A percentile compares a stretch with the other conserved stretches of the same genome.
Evolutionary conservation across 2,888 invertebrate species (phyloP).

Genomic region (Drosophila mettleri): DNA sequence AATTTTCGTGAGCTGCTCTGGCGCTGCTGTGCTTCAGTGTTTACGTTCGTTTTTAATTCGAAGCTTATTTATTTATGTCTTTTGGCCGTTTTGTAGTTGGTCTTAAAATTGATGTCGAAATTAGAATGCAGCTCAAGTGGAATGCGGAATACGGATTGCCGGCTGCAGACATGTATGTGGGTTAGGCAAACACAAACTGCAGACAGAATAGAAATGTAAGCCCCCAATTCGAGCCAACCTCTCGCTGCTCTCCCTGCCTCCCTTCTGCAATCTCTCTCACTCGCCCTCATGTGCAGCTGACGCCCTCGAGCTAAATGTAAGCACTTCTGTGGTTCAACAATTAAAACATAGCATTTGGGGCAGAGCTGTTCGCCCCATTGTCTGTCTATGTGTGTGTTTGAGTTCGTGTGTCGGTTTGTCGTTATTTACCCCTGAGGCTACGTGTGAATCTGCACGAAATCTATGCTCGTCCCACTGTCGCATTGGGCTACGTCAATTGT

Average conservation of each 20-base stretch:
- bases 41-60: conserved; percentile 65
- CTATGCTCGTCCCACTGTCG: conserved; percentile 38
- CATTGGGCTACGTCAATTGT: conserved; percentile 64
- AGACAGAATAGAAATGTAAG: conserved; percentile 42
- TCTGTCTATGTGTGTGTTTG: conserved; percentile 8
- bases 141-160: conserved; percentile 40
- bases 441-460: conserved; percentile 70
- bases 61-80: conserved; percentile 73
- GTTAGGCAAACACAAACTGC: conserved; percentile 60
- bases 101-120: conserved; percentile 68
- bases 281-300: conserved; percentile 27
- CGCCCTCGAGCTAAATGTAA: conserved; percentile 60
- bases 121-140: conserved; percentile 79
- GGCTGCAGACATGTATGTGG: conserved; percentile 39
- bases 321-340: conserved; percentile 75
- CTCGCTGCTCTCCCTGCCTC: not conserved
- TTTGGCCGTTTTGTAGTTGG: conserved; percentile 43
- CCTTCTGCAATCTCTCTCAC: not conserved
- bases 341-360: conserved; percentile 65
- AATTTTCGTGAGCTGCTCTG: not conserved
- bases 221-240: conserved; percentile 17
- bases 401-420: conserved; percentile 35
- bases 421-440: conserved; percentile 65
- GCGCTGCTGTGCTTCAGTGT: conserved; percentile 28
- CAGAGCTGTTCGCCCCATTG: conserved; percentile 4